A percentile compares a stretch with the other conserved stretches of the same genome.
phyloP scores from a whole-genome alignment of 2,113 vertebrate genomes.

The Micronycteris hirsuta region DNA sequence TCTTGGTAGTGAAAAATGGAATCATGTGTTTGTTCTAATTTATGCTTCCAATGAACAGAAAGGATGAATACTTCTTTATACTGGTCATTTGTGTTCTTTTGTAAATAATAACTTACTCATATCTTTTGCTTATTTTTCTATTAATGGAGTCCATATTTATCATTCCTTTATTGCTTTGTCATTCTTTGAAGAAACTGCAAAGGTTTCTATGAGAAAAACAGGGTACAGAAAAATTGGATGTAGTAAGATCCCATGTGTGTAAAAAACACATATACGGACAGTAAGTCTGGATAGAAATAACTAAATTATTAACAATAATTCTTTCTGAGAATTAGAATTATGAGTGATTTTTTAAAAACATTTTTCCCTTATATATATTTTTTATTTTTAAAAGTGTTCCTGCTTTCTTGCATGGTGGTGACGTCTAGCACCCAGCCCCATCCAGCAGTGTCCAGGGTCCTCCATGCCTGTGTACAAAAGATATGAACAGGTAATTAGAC shows the following conservation, averaged over 20 bases:
- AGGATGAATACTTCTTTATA: neutral
- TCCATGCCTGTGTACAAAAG: neutral
- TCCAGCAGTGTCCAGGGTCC: neutral
- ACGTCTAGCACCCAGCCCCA: neutral
- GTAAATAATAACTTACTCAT: neutral
- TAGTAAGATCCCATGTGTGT: neutral
- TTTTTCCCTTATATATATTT: slow-evolving; percentile 78
- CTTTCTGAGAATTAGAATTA: slow-evolving; percentile 80
- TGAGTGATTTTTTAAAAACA: neutral
- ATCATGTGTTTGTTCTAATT: neutral
- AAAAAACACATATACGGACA: neutral
- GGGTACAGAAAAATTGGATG: neutral
- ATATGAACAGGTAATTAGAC: neutral
- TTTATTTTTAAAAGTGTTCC: neutral
- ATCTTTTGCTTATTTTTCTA: neutral
- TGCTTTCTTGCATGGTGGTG: neutral
- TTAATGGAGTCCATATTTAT: neutral
- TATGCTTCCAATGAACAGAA: neutral
- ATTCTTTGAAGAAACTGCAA: neutral
- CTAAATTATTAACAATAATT: neutral
- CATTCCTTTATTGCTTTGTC: neutral
- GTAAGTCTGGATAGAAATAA: neutral
- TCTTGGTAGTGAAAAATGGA: neutral
- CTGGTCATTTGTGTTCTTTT: neutral
- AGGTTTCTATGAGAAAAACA: neutral